A percentile compares a stretch with the other conserved stretches of the same genome.
These are phyloP conservation scores for Paedocypris sp. DNA, from an alignment of 2,113 vertebrate genomes.

Conservation along the genomic window DNA sequence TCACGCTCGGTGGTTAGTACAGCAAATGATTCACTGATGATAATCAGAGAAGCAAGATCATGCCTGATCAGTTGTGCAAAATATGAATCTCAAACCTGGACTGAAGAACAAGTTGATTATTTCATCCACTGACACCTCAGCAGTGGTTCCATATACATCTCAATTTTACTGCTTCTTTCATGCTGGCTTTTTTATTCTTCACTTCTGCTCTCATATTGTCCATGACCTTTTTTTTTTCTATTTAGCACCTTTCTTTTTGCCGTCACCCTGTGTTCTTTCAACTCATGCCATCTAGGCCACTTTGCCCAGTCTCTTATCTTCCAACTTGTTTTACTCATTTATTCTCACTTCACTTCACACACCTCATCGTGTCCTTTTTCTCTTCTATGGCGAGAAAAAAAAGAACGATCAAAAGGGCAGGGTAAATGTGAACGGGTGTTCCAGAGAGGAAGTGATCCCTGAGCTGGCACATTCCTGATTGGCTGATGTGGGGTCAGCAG, in stretches of 20 bases:
- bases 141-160: too few species aligned
- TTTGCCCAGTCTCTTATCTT: not conserved
- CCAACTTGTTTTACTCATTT: too few species aligned
- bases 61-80: not conserved
- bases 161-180: too few species aligned
- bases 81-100: not conserved
- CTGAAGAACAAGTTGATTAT: too few species aligned
- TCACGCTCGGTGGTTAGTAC: constrained; percentile 1
- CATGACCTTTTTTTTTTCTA: too few species aligned
- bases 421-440: not conserved
- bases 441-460: not conserved
- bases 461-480: not conserved
- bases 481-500: not conserved
- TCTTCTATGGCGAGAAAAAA: too few species aligned
- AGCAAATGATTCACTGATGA: not conserved
- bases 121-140: too few species aligned
- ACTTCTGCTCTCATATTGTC: not conserved
- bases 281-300: too few species aligned
- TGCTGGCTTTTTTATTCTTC: not conserved
- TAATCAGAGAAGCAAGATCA: not conserved
- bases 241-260: not conserved
- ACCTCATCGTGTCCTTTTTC: too few species aligned
- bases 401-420: not conserved
- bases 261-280: not conserved
- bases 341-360: too few species aligned